A percentile compares a stretch with the other conserved stretches of the same genome.
These are phyloP conservation scores for Pangasius djambal DNA, from an alignment of 2,797 vertebrate species.

Conservation along the genomic window DNA sequence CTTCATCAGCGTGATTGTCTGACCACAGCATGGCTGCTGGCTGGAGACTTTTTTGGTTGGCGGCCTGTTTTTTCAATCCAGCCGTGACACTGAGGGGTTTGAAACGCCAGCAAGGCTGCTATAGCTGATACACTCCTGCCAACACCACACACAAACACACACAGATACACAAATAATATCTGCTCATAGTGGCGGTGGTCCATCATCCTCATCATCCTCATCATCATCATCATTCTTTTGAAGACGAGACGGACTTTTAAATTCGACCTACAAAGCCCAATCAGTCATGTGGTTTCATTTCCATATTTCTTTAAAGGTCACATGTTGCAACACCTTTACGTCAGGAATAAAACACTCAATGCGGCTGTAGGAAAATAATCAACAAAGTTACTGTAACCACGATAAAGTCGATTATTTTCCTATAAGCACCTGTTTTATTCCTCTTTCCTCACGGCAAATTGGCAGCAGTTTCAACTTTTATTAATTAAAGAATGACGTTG, in stretches of 20 bases:
- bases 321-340: too few species aligned
- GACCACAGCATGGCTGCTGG: background rate
- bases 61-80: slow-evolving; percentile 1
- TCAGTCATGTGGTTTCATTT: background rate
- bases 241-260: background rate
- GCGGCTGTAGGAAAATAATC: background rate
- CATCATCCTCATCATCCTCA: background rate
- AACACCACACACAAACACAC: background rate
- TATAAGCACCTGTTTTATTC: background rate
- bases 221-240: background rate
- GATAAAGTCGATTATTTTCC: too few species aligned
- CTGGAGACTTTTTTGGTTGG: slow-evolving; percentile 4
- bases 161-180: background rate
- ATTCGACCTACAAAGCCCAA: background rate
- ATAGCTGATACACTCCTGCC: slow-evolving; percentile 14
- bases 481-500: background rate
- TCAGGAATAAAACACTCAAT: too few species aligned
- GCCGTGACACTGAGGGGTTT: slow-evolving; percentile 7
- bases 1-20: slow-evolving; percentile 16
- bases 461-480: background rate
- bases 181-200: background rate
- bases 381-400: background rate
- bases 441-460: background rate
- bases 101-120: background rate
- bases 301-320: background rate